Evolutionary conservation across 2,797 vertebrate species (phyloP).

Genomic region (Valencia hispanica): DNA sequence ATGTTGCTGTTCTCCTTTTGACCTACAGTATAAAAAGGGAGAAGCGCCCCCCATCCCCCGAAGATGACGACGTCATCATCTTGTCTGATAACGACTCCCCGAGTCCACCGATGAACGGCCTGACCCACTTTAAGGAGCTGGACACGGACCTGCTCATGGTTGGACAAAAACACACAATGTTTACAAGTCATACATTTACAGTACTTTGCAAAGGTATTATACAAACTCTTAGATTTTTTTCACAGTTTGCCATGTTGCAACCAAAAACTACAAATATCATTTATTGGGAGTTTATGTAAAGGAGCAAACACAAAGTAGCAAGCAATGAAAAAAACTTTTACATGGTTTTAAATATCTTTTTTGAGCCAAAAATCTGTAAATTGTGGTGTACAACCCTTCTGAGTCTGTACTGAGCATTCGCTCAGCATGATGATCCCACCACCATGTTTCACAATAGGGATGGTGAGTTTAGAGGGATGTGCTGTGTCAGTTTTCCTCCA

Average conservation of each 20-base stretch:
- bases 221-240: neutral
- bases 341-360: too few relatives aligned
- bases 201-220: neutral
- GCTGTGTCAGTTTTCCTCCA: neutral
- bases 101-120: conserved; percentile 89
- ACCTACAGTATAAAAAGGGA: conserved; percentile 84
- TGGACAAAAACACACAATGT: conserved; percentile 48
- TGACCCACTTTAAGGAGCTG: conserved; percentile 85
- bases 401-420: too few relatives aligned
- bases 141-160: conserved; percentile 91
- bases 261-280: neutral
- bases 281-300: too few relatives aligned
- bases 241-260: neutral
- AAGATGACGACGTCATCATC: conserved; percentile 88
- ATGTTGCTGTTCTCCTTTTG: neutral
- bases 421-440: too few relatives aligned
- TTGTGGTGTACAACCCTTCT: neutral
- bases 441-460: too few relatives aligned
- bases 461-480: too few relatives aligned
- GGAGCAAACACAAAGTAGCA: too few relatives aligned
- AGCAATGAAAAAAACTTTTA: too few relatives aligned
- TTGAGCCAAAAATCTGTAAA: neutral
- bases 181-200: neutral
- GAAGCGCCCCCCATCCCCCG: conserved; percentile 84
- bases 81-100: conserved; percentile 91